Evolutionary conservation across 2,797 vertebrate species (phyloP).

Genomic region (Diceros bicornis): DNA sequence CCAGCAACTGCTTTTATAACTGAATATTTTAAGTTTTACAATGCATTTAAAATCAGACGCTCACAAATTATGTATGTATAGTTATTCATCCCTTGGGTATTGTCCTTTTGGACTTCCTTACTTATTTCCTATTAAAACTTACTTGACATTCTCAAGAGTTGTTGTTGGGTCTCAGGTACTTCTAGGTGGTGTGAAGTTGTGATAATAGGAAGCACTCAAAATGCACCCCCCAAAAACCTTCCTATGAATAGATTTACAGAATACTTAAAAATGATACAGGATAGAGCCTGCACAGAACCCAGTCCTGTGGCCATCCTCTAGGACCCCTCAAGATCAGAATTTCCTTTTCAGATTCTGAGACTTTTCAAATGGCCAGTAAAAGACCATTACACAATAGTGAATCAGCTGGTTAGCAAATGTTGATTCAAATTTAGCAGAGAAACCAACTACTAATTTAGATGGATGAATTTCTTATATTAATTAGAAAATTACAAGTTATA

Average conservation of each 20-base stretch:
- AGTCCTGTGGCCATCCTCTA: not conserved
- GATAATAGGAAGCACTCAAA: not conserved
- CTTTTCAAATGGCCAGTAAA: not conserved
- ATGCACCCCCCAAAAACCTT: not conserved
- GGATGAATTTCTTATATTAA: not conserved
- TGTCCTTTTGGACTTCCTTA: not conserved
- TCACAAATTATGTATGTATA: not conserved
- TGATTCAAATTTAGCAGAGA: not conserved
- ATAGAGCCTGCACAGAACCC: not conserved
- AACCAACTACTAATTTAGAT: not conserved
- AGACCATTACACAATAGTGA: not conserved
- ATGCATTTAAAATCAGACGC: not conserved
- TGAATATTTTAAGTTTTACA: not conserved
- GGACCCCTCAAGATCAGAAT: not conserved
- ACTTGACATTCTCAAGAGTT: not conserved
- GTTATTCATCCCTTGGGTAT: not conserved
- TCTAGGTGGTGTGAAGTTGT: not conserved
- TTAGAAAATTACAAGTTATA: not conserved
- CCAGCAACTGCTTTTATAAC: not conserved
- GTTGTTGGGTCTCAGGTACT: not conserved
- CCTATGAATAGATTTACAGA: not conserved
- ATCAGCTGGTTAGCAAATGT: not conserved
- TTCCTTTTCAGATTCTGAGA: not conserved
- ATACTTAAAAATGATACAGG: not conserved
- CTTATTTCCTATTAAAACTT: not conserved